Evolutionary conservation across 2,113 vertebrate species (phyloP), one percentile per base, ranked within the genome.

Genomic region (Dipodomys ordii): DNA sequence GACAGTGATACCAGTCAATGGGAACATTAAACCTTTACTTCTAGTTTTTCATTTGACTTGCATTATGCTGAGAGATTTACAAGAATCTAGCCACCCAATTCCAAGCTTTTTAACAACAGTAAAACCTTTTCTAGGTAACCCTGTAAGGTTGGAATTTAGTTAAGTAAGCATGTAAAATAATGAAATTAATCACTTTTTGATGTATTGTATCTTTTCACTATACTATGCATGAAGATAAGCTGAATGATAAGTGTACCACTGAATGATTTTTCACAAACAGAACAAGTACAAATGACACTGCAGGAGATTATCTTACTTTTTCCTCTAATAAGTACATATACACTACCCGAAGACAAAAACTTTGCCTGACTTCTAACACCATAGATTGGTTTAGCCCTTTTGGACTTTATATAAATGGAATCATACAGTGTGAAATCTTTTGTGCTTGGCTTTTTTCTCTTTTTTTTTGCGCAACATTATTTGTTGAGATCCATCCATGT

Each of bases 401-500:
- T 84, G 22, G 79, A 32, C 35, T 93, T 93, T 64, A 73, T 12
- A 30, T 88, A 94, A 94, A 82, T 87, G 49, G 68, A 67, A 86
- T 92, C 68, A n/a, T 27, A 46, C 83, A 46, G 1, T 90, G 68
- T 65, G 57, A 78, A 86, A 92, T 87, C 80, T 88, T 94, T 91
- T 87, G 62, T 94, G 62, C 62, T 88, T 76, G 44, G 25, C 72
- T 93, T 88, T 83, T 88, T 95, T 95, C 73, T 53, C 32, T 68
- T 92, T 88, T n/a, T 83, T 88, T 95, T 95, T 81, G 71, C 32
- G 78, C 64, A 95, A 74, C 30, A 32, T 77, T 95, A 83, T 90
- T 96, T 92, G 69, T 49, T 89, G 89, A 95, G 73, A 93, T 83
- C 87, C 57, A 86, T 77, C 85, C 85, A 49, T 44, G 72, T 83